These are phyloP conservation scores for Parnassius orleans DNA, from an alignment of 2,888 invertebrate species.

Conservation along the genomic window DNA sequence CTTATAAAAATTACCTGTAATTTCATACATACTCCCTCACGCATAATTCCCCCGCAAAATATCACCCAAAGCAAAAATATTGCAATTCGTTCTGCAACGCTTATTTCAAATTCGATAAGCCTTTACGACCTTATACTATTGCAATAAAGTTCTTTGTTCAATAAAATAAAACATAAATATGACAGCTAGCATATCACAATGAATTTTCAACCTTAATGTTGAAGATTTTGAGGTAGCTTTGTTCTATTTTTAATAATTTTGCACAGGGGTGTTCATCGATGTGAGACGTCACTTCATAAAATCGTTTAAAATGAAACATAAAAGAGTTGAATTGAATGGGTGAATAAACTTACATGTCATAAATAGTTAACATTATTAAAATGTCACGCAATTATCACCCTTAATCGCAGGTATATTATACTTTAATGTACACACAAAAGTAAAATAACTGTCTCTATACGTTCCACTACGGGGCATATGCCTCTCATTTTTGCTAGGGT, in stretches of 20 bases:
- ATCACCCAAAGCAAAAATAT: constrained; percentile 29
- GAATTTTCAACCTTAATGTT: constrained; percentile 13
- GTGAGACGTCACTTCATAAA: constrained; percentile 27
- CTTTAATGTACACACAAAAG: neutral
- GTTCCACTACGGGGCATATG: no score
- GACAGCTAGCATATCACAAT: neutral
- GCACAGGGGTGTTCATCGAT: constrained; percentile 23
- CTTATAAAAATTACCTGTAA: constrained; percentile 26
- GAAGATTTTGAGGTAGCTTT: neutral
- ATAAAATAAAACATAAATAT: neutral
- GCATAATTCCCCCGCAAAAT: constrained; percentile 28
- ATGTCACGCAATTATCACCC: neutral
- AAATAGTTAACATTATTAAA: constrained; percentile 9
- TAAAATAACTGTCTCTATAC: no score
- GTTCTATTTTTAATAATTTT: neutral
- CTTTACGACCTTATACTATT: constrained; percentile 4
- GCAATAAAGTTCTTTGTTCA: constrained; percentile 4
- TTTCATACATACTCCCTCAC: constrained; percentile 19
- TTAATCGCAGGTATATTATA: neutral
- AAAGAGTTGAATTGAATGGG: constrained; percentile 17
- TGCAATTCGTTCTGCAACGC: constrained; percentile 26
- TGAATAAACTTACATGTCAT: constrained; percentile 21
- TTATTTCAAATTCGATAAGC: constrained; percentile 8
- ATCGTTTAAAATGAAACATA: constrained; percentile 28
- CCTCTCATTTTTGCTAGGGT: no score